Evolutionary conservation across 2,797 vertebrate genomes (phyloP).

Genomic region (Tolypeutes matacus): DNA sequence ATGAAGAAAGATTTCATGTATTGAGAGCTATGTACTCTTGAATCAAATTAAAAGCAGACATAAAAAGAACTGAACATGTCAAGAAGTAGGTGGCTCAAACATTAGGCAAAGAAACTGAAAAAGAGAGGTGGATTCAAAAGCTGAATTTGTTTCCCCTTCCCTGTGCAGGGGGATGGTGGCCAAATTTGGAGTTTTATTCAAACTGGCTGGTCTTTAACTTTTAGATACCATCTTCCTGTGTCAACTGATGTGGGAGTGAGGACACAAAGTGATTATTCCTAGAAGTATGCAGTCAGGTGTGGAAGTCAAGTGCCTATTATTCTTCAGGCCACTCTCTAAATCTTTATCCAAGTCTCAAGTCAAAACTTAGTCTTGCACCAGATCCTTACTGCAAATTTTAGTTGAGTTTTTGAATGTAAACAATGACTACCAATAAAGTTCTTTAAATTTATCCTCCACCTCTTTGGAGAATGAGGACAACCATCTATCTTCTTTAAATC

Average conservation of each 20-base stretch:
- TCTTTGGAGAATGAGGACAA: conserved; percentile 20
- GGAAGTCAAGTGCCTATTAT: not conserved
- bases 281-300: not conserved
- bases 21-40: not conserved
- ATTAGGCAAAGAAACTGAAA: conserved; percentile 1
- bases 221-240: not conserved
- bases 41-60: conserved; percentile 35
- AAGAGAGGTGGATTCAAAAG: conserved; percentile 7
- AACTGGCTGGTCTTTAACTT: not conserved
- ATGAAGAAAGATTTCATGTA: not conserved
- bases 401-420: conserved; percentile 28
- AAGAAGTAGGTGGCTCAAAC: conserved; percentile 1
- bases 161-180: not conserved
- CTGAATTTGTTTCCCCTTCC: not conserved
- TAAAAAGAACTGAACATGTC: conserved; percentile 13
- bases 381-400: not conserved
- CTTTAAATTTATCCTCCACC: not conserved
- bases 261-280: not conserved
- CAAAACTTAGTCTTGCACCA: not conserved
- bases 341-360: conserved; percentile 7
- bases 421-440: not conserved
- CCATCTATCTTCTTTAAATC: conserved; percentile 59
- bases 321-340: conserved; percentile 33
- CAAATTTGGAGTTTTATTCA: conserved; percentile 48
- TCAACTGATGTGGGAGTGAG: not conserved